Evolutionary conservation across 2,888 invertebrate genomes (phyloP).

Genomic region (Uropetala carovei): DNA sequence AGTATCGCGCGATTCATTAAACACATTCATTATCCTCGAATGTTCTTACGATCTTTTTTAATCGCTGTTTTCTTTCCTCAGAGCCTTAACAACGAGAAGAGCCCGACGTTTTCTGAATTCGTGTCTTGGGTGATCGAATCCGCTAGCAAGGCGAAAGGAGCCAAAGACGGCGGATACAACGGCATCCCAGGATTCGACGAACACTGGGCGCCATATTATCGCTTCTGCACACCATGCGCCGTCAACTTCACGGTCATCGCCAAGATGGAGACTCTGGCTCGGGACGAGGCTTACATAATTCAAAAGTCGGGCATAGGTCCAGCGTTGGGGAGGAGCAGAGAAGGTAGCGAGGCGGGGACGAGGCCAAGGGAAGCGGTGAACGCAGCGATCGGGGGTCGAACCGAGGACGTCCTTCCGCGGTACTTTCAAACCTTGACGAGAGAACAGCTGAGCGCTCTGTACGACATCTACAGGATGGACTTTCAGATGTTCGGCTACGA

Average conservation of each 20-base stretch:
- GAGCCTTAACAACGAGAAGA: slow-evolving; percentile 70
- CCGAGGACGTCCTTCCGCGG: slow-evolving; percentile 75
- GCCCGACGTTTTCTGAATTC: slow-evolving; percentile 76
- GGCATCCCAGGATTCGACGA: slow-evolving; percentile 74
- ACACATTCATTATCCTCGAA: too few species aligned
- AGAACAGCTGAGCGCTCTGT: slow-evolving; percentile 76
- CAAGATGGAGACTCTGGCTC: slow-evolving; percentile 81
- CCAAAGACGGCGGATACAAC: slow-evolving; percentile 38
- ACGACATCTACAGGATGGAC: slow-evolving; percentile 81
- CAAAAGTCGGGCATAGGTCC: slow-evolving; percentile 78
- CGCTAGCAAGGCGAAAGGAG: slow-evolving; percentile 21
- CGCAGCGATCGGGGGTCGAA: slow-evolving; percentile 78
- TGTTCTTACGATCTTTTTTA: too few species aligned
- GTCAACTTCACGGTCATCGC: slow-evolving; percentile 81
- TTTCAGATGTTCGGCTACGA: slow-evolving; percentile 84
- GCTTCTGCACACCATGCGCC: slow-evolving; percentile 81
- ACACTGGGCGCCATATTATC: slow-evolving; percentile 82
- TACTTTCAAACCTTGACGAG: slow-evolving; percentile 75
- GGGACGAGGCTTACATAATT: slow-evolving; percentile 80
- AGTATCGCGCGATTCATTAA: too few species aligned
- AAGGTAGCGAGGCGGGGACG: neutral
- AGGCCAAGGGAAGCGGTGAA: slow-evolving; percentile 70
- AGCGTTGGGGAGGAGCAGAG: slow-evolving; percentile 20
- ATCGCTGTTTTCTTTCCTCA: neutral
- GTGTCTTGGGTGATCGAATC: slow-evolving; percentile 69